Evolutionary conservation across 2,797 vertebrate species (phyloP), one percentile per base, ranked within the genome.

Genomic region (Sebastes paucispinis): DNA sequence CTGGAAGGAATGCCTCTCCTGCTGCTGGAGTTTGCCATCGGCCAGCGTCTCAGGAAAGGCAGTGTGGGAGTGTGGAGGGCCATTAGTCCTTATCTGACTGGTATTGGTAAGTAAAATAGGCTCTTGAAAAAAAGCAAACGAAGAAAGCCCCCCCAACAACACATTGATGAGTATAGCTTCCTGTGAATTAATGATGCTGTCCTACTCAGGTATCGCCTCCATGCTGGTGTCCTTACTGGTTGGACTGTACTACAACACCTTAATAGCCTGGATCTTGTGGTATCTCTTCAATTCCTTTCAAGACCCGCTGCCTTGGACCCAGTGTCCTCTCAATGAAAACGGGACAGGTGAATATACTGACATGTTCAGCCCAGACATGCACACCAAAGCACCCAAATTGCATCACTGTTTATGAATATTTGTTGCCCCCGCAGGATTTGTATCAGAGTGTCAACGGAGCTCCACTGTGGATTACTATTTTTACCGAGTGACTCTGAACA

Each of bases 281-380:
- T 99, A 99, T 93, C 96, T 99, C 92, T 98, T 98, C 93, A 99
- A 98, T 89, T 99, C 98, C 34, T 99, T 99, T 82, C 97, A 99
- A 95, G 95, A 95, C 0, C 98, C 97, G 0, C 90, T 99, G 72
- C 98, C 98, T 54, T 98, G 98, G 97, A 96, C 90, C 8, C 69
- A 80, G 3, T 98, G 98, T 62, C 98, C 97, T 2, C 81, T 97
- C 52, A 94, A 87, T 22, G 31, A 25, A 1, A 97, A 95, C 71
- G 85, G 0, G 29, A 98, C 97, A 92, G 97, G 98, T 60, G 5
- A 63, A 69, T 5, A 57, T 4, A 70, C 10, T 58, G 3, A 66
- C 18, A 50, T 50, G 3, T 34, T 72, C 47, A 72, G 5, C 20
- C 13, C 11, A 68, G 1, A 6, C 12, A 64, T 22, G 3, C 9